phyloP scores from a whole-genome alignment of 2,113 vertebrate species.

The Rhinopithecus roxellana region DNA sequence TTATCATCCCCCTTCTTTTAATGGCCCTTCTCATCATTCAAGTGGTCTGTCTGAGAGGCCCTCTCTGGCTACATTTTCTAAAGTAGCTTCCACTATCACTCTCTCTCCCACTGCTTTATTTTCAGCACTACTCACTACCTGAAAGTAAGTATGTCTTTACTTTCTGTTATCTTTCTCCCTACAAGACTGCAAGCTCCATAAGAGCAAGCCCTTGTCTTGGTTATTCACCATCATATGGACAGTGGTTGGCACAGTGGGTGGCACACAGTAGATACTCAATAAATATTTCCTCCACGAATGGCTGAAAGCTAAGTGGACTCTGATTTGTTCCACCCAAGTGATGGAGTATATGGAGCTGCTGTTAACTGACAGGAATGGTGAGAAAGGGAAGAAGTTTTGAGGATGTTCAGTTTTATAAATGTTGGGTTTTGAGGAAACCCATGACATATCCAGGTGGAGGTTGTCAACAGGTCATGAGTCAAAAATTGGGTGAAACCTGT shows the following conservation, averaged over 20 bases:
- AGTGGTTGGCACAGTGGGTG: neutral
- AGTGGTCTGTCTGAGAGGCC: neutral
- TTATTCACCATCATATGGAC: neutral
- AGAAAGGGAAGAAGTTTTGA: neutral
- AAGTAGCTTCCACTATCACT: neutral
- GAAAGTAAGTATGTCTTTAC: neutral
- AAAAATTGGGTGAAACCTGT: neutral
- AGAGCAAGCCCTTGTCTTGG: neutral
- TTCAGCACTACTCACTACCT: neutral
- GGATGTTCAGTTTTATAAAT: neutral
- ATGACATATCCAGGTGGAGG: neutral
- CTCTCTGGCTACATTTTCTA: neutral
- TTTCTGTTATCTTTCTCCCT: neutral
- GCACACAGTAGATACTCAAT: neutral
- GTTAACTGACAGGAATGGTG: neutral
- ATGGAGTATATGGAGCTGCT: neutral
- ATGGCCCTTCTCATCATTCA: neutral
- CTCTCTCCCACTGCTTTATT: neutral
- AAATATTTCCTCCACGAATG: neutral
- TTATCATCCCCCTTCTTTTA: neutral
- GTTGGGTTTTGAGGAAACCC: neutral
- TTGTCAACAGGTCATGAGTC: neutral
- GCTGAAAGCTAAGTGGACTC: neutral
- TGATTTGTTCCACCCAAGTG: neutral
- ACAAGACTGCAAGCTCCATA: neutral